phyloP scores from a whole-genome alignment of 2,888 invertebrate species.

The Taphrorychus bicolor region DNA sequence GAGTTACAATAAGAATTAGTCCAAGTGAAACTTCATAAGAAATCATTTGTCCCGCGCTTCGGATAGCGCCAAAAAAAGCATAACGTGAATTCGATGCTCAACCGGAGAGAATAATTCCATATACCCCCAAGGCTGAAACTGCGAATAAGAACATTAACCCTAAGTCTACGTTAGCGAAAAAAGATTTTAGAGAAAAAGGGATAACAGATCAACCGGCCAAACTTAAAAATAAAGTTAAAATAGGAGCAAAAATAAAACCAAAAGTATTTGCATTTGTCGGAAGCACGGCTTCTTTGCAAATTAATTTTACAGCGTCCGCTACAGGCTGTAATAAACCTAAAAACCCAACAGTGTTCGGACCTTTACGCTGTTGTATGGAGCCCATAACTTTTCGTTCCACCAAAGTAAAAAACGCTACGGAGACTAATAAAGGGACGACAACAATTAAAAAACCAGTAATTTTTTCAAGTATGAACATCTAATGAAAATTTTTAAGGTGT shows the following conservation, averaged over 20 bases:
- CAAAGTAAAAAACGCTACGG: constrained; percentile 76
- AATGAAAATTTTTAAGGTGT: no score
- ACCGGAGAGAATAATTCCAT: constrained; percentile 69
- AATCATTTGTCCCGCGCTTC: constrained; percentile 75
- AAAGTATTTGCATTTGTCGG: constrained; percentile 67
- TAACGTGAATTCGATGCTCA: constrained; percentile 78
- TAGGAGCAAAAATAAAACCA: constrained; percentile 62
- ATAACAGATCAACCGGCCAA: constrained; percentile 67
- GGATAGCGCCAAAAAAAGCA: constrained; percentile 72
- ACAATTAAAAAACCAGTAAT: constrained; percentile 69
- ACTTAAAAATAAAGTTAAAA: constrained; percentile 67
- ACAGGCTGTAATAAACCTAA: constrained; percentile 73
- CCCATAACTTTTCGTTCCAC: constrained; percentile 75
- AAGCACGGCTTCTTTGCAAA: constrained; percentile 70
- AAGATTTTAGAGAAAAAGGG: no score
- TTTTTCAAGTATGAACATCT: no score
- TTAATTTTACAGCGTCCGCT: constrained; percentile 76
- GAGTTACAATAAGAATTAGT: constrained; percentile 68
- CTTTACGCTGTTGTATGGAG: constrained; percentile 76
- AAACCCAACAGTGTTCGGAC: constrained; percentile 74
- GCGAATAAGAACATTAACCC: constrained; percentile 71
- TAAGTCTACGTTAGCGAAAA: constrained; percentile 66
- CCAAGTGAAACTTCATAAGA: constrained; percentile 77
- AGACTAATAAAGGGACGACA: constrained; percentile 63
- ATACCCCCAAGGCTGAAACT: constrained; percentile 70